A percentile compares a stretch with the other conserved stretches of the same genome.
These are phyloP conservation scores for Cryptotis parvus DNA, from an alignment of 2,113 vertebrate species.

Conservation along the genomic window DNA sequence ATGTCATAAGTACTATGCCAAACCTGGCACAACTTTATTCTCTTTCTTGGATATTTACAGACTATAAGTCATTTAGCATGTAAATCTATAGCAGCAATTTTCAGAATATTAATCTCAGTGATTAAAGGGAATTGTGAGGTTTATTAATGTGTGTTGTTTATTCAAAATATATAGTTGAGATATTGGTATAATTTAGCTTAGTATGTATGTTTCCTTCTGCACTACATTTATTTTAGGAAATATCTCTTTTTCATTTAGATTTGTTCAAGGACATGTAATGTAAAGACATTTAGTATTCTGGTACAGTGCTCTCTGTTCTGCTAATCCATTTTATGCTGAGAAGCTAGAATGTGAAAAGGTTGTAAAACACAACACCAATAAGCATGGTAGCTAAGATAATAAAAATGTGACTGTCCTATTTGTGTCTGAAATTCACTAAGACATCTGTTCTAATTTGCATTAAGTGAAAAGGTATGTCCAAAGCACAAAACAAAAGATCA, in stretches of 20 bases:
- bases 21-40: neutral
- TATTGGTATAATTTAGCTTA: conserved; percentile 37
- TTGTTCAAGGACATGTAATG: conserved; percentile 64
- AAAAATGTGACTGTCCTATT: neutral
- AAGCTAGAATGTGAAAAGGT: conserved; percentile 69
- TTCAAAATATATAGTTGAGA: neutral
- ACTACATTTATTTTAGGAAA: neutral
- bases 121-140: neutral
- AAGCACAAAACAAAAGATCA: conserved; percentile 50
- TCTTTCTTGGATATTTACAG: neutral
- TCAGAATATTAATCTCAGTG: neutral
- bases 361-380: conserved; percentile 64
- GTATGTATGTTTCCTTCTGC: conserved; percentile 12
- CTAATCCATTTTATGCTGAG: conserved; percentile 71
- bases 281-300: conserved; percentile 69
- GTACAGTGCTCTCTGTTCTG: conserved; percentile 28
- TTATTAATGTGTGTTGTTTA: conserved; percentile 28
- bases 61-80: neutral
- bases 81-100: neutral
- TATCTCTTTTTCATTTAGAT: neutral
- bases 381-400: conserved; percentile 33
- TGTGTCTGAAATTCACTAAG: conserved; percentile 41
- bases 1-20: neutral
- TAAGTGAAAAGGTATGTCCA: conserved; percentile 45
- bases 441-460: conserved; percentile 58